Conservation (phyloP, 2,888 invertebrate species). For the Petrolisthes cinctipes region DNA sequence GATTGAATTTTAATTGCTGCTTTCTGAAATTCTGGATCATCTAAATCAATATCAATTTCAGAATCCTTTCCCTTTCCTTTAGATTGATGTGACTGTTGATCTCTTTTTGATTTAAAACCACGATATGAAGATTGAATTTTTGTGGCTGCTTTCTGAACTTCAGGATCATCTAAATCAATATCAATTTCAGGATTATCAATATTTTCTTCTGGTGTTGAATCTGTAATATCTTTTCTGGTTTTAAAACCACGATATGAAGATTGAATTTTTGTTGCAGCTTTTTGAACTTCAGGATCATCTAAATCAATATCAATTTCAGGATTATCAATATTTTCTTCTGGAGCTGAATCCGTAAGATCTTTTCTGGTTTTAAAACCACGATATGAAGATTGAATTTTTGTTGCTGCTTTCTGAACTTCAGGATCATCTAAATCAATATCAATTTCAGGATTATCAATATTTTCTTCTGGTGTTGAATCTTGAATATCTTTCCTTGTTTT, state of each 20-base stretch:
- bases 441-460: background rate
- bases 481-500: conserved; percentile 20
- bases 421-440: conserved; percentile 21
- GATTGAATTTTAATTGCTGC: conserved; percentile 9
- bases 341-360: too few relatives aligned
- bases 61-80: background rate
- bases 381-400: conserved; percentile 12
- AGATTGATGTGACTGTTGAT: background rate
- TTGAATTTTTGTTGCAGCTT: conserved; percentile 1
- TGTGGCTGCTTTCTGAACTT: too few relatives aligned
- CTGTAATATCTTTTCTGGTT: too few relatives aligned
- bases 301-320: background rate
- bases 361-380: conserved; percentile 7
- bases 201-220: too few relatives aligned
- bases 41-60: conserved; percentile 5
- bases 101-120: conserved; percentile 1
- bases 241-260: conserved; percentile 8
- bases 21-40: conserved; percentile 7
- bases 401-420: conserved; percentile 6
- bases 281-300: background rate
- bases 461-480: background rate
- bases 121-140: too few relatives aligned
- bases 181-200: too few relatives aligned
- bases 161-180: too few relatives aligned
- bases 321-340: background rate